These are phyloP conservation scores for Drosophila koepferae DNA, from an alignment of 2,888 invertebrate species.

Conservation along the genomic window DNA sequence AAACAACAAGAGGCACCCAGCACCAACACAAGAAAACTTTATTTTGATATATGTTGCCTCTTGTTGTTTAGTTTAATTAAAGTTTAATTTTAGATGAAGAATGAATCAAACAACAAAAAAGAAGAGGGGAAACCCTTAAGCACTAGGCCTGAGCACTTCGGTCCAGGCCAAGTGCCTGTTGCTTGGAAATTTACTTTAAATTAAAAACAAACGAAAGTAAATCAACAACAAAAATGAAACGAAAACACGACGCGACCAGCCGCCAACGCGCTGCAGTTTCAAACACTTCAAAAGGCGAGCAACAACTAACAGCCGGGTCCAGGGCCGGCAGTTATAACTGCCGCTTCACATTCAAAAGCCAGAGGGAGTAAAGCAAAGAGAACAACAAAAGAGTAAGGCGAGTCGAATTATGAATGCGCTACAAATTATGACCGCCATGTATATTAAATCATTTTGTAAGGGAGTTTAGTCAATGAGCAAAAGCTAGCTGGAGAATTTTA, in stretches of 20 bases:
- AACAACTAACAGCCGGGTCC: conserved; percentile 65
- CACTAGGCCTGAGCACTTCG: conserved; percentile 33
- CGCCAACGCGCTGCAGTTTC: conserved; percentile 71
- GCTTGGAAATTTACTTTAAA: conserved; percentile 69
- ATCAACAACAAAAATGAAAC: conserved; percentile 78
- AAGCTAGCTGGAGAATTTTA: too few species aligned
- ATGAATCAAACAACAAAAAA: conserved; percentile 9
- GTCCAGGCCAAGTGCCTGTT: conserved; percentile 45
- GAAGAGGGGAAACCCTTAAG: conserved; percentile 32
- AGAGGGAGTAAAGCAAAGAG: conserved; percentile 43
- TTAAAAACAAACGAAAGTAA: conserved; percentile 79
- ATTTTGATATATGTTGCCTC: conserved; percentile 63
- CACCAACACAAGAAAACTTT: conserved; percentile 54
- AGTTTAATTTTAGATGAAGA: conserved; percentile 32
- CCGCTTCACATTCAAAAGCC: conserved; percentile 59
- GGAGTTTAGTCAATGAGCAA: not conserved
- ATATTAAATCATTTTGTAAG: not conserved
- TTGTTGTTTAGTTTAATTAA: conserved; percentile 35
- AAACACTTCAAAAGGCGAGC: conserved; percentile 69
- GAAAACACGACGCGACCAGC: conserved; percentile 66
- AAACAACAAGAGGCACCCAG: conserved; percentile 16
- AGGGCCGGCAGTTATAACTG: conserved; percentile 61
- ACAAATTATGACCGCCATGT: not conserved
- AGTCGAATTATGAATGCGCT: conserved; percentile 24
- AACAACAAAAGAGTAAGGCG: not conserved